A percentile compares a stretch with the other conserved stretches of the same genome.
phyloP scores from a whole-genome alignment of 2,797 vertebrate species.

The Tapera naevia region DNA sequence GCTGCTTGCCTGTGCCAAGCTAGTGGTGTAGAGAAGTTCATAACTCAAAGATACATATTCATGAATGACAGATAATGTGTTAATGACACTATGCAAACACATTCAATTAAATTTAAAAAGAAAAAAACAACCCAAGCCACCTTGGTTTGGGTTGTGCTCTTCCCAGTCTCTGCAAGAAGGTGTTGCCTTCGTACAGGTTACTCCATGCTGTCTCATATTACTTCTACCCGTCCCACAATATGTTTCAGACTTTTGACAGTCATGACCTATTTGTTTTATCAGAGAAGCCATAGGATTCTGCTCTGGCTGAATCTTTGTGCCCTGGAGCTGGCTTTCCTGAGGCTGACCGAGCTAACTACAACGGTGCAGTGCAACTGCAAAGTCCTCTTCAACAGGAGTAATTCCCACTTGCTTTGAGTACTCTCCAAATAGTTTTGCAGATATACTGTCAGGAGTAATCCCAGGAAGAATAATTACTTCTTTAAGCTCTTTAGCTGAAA shows the following conservation, averaged over 20 bases:
- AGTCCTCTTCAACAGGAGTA: background rate
- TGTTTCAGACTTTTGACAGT: background rate
- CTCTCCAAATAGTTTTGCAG: background rate
- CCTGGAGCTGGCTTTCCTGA: background rate
- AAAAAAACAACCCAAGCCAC: background rate
- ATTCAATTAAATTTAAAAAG: background rate
- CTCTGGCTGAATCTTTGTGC: background rate
- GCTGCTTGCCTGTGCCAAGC: background rate
- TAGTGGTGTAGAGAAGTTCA: background rate
- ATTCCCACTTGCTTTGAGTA: background rate
- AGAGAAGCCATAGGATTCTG: background rate
- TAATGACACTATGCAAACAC: background rate
- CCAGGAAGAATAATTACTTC: background rate
- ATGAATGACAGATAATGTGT: background rate
- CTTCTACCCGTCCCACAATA: background rate
- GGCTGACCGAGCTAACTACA: fast-evolving
- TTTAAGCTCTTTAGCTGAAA: background rate
- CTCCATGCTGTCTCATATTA: background rate
- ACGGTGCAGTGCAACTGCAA: background rate
- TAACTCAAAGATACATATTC: background rate
- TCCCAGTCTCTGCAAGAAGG: background rate
- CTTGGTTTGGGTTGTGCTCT: background rate
- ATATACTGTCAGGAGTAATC: background rate
- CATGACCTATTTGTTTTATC: background rate
- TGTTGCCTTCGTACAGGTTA: background rate